Evolutionary conservation across 2,888 invertebrate genomes (phyloP), one percentile per base, ranked within the genome.

Genomic region (Anoplius nigerrimus): DNA sequence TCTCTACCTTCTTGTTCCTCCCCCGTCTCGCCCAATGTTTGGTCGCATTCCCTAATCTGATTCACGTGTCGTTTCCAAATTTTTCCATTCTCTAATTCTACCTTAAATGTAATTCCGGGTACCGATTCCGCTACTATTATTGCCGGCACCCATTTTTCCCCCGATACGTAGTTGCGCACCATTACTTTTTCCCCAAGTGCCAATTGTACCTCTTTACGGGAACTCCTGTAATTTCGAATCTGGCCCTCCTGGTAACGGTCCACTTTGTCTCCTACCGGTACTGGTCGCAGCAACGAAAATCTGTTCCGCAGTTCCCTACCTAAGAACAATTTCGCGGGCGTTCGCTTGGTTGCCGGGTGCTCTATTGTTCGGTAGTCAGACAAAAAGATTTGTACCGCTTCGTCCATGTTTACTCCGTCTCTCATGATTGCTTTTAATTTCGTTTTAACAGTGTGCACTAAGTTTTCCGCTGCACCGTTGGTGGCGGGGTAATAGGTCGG

Each of bases 401-500:
- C 62, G 20, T 58, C 11, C 18, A 74, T 43, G 11, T 20, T 13
- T 0, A 24, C 21, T 0, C 66, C 71, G 20, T 55, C 58, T 5
- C 61, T 61, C 5, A 69, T 53, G 2, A 74, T 64, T 15, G 61
- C 62, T 48, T 11, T 69, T 21, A 71, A 15, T 55, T 74, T 74
- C 0, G 58, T 45, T 34, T 74, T 71, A 27, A 71, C 53, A 1
- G 71, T 74, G 15, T 60, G 69, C 1, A 74, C 66, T 8, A 74
- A 68, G 59, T 72, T 72, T 54, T 66, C 60, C 34, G 78, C 60
- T 68, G 72, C 72, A 63, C 0, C 43, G 72, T 71, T 11, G 78
- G 72, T 8, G 66, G 74, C 18, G 42, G 68, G 73, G 16, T 66
- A 71, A 22, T 76, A 75, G 1, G 75, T 72, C 18, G 75, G 60